Conservation (phyloP, 2,888 invertebrate species). For the Chaitophorus viminalis region DNA sequence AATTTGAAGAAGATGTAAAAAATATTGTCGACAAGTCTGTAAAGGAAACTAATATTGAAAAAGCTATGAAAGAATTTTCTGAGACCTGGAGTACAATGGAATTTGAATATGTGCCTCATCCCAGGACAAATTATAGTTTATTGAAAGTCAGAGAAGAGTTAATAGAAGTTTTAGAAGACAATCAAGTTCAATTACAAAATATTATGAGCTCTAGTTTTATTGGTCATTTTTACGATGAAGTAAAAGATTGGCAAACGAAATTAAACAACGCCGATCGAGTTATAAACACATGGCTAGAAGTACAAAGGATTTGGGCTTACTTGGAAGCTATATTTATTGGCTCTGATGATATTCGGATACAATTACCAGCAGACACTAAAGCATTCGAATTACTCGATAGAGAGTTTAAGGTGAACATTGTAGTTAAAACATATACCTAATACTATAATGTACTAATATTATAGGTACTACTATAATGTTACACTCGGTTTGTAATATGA, state of each 20-base stretch:
- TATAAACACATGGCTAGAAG: slow-evolving; percentile 84
- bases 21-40: slow-evolving; percentile 95
- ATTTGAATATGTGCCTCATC: slow-evolving; percentile 82
- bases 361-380: slow-evolving; percentile 89
- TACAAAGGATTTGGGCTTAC: slow-evolving; percentile 94
- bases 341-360: slow-evolving; percentile 91
- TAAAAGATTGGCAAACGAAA: slow-evolving; percentile 87
- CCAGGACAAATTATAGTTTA: slow-evolving; percentile 81
- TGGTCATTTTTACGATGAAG: slow-evolving; percentile 84
- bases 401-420: slow-evolving; percentile 76
- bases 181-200: slow-evolving; percentile 90
- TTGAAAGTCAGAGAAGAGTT: slow-evolving; percentile 86
- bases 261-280: slow-evolving; percentile 90
- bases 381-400: slow-evolving; percentile 88
- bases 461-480: no score
- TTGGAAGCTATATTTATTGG: slow-evolving; percentile 95
- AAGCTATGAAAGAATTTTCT: slow-evolving; percentile 85
- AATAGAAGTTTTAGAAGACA: slow-evolving; percentile 91
- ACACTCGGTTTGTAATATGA: no score
- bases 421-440: background rate
- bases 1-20: slow-evolving; percentile 92
- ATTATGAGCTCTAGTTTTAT: slow-evolving; percentile 94
- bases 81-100: slow-evolving; percentile 84
- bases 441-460: no score
- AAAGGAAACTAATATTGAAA: slow-evolving; percentile 97